A percentile compares a stretch with the other conserved stretches of the same genome.
Evolutionary conservation across 2,888 invertebrate genomes (phyloP).

Genomic region (Aleiodes alternator): DNA sequence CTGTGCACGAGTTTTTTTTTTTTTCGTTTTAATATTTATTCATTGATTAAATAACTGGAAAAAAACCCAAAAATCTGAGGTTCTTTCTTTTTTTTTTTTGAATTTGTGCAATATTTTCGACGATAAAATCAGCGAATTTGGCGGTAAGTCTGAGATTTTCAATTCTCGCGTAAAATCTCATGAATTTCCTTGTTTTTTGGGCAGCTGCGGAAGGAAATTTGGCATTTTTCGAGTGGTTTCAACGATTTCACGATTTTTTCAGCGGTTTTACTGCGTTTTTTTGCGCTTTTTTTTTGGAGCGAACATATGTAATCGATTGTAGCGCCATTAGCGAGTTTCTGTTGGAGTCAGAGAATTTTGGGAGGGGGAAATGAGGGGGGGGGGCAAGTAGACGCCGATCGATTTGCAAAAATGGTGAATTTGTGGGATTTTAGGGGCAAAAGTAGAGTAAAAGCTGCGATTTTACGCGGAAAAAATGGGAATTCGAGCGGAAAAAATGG

Average conservation of each 20-base stretch:
- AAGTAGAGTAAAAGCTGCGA: background rate
- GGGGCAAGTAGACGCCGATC: slow-evolving; percentile 38
- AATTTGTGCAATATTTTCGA: background rate
- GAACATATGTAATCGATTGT: background rate
- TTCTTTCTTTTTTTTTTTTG: background rate
- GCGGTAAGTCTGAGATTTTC: slow-evolving; percentile 8
- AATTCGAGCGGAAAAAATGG: too few species aligned
- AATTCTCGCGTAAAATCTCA: background rate
- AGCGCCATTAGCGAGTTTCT: slow-evolving; percentile 11
- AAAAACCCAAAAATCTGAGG: too few species aligned
- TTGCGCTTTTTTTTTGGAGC: background rate
- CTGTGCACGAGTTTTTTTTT: slow-evolving; percentile 3
- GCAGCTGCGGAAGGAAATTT: background rate
- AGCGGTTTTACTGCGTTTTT: background rate
- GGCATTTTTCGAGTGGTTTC: background rate
- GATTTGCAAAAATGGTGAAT: slow-evolving; percentile 35
- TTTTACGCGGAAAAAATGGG: background rate
- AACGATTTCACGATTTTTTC: background rate
- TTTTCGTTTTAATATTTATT: background rate
- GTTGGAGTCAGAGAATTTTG: slow-evolving; percentile 21
- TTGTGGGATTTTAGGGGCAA: background rate
- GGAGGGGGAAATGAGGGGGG: slow-evolving; percentile 20
- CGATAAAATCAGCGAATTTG: background rate
- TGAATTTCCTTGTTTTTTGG: background rate
- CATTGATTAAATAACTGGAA: too few species aligned